These are phyloP conservation scores for Prorops nasuta DNA, from an alignment of 1,140 invertebrate genomes.

Conservation along the genomic window DNA sequence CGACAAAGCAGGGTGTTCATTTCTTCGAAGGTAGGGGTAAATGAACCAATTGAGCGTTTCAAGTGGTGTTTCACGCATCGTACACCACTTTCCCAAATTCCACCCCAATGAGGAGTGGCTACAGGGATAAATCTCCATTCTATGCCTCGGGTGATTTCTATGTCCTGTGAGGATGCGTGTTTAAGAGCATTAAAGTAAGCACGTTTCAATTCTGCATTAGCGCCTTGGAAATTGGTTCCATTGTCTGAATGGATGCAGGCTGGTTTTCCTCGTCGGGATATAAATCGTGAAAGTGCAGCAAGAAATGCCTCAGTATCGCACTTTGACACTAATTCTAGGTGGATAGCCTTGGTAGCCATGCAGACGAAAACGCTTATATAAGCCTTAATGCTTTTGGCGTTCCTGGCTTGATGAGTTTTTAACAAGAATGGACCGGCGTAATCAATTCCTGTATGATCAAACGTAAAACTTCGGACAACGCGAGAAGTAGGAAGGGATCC, in stretches of 20 bases:
- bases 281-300: not conserved
- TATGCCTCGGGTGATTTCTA: not conserved
- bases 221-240: constrained; percentile 8
- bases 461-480: constrained; percentile 24
- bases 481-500: constrained; percentile 34
- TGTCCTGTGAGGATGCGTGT: not conserved
- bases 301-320: not conserved
- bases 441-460: constrained; percentile 20
- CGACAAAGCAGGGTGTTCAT: constrained; percentile 1
- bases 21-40: not conserved
- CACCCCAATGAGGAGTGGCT: too few relatives aligned
- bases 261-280: not conserved
- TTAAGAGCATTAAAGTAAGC: not conserved
- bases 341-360: not conserved
- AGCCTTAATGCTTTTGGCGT: not conserved
- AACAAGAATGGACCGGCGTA: not conserved
- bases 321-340: not conserved
- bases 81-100: not conserved
- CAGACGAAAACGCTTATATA: too few relatives aligned
- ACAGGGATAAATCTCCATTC: constrained; percentile 6
- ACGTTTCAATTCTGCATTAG: not conserved
- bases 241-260: not conserved
- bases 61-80: not conserved
- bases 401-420: too few relatives aligned
- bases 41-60: not conserved